phyloP scores from a whole-genome alignment of 2,797 vertebrate species.

The Hydrolagus colliei region DNA sequence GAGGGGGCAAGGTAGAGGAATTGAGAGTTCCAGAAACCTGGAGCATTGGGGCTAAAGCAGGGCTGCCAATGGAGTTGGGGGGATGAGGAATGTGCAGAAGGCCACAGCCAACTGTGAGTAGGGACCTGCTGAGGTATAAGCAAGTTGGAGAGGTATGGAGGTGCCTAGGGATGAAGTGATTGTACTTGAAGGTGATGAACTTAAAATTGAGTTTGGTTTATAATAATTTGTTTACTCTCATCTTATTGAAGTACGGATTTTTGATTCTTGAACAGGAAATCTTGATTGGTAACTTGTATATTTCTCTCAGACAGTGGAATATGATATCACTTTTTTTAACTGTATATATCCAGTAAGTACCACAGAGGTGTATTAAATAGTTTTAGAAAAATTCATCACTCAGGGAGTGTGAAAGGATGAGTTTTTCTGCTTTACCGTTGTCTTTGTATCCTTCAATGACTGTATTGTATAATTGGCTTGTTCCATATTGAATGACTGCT shows the following conservation, averaged over 20 bases:
- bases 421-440: constrained; percentile 66
- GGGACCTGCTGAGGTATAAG: no score
- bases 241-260: not conserved
- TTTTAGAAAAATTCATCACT: not conserved
- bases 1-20: no score
- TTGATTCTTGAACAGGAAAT: not conserved
- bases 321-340: not conserved
- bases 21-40: no score
- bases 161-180: no score
- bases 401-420: not conserved
- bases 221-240: not conserved
- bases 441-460: constrained; percentile 90
- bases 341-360: not conserved
- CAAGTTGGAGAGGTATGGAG: no score
- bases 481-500: constrained; percentile 98
- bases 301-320: not conserved
- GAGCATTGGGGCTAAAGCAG: no score
- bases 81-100: no score
- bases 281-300: not conserved
- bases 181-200: no score
- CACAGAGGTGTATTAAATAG: not conserved
- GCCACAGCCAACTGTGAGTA: no score
- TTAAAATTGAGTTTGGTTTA: not conserved
- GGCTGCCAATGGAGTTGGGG: no score
- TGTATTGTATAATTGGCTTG: constrained; percentile 95